Evolutionary conservation across 2,797 vertebrate genomes (phyloP), one percentile per base, ranked within the genome.

Genomic region (Ctenochaetus hawaiiensis): DNA sequence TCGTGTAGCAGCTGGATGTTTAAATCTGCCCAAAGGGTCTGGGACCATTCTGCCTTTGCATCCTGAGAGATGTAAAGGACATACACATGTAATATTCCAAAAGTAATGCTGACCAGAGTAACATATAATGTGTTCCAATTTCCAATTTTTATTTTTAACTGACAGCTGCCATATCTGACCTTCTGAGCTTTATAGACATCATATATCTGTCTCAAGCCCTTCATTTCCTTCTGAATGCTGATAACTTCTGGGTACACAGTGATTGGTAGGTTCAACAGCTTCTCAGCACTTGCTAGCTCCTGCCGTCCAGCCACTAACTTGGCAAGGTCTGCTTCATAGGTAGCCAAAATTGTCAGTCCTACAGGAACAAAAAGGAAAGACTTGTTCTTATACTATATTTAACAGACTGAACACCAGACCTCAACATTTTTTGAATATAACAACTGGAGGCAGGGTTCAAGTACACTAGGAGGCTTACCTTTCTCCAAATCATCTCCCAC

Each of bases 1-100:
- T 98, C 97, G 87, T 97, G 97, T 14, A 99, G 95, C 72, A 96
- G 2, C 81, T 96, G 96, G 3, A 99, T 95, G 53, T 98, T 94
- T 78, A 99, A 95, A 91, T 99, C 94, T 74, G 92, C 91, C 98
- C 98, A 99, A 53, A 99, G 93, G 0, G 96, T 97, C 94, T 97
- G 95, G 51, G 98, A 98, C 98, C 98, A 99, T 59, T 97, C 93
- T 11, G 94, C 83, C 86, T 98, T 98, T 60, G 97, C 96, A 10
- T 82, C 90, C 98, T 99, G 72, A 58, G 67, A 74, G 10, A 77
- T 41, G 41, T 20, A 58, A 41, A 68, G n/a, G 1, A 71, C 37
- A 74, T 72, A 68, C 60, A 75, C 6, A 58, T 57, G 1, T 77
- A 43, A 75, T 20, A 41, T 22, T 17, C 23, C 4, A 47, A 67